These are phyloP conservation scores for Cephus cinctus DNA, from an alignment of 1,140 invertebrate genomes.

Conservation along the genomic window DNA sequence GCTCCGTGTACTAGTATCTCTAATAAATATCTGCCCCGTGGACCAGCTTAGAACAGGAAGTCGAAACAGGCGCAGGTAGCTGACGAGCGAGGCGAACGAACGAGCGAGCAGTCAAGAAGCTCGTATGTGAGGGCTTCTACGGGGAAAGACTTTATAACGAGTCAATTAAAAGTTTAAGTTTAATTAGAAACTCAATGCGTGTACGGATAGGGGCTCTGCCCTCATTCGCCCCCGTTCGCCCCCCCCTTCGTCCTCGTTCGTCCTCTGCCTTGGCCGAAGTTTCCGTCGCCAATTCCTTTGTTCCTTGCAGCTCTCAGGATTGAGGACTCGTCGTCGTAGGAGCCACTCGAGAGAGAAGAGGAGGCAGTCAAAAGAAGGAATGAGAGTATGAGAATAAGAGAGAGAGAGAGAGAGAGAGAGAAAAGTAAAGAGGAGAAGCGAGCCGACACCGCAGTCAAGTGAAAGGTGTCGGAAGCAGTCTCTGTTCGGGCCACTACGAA, in stretches of 20 bases:
- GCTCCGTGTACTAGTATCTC: too few relatives aligned
- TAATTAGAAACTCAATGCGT: slow-evolving; percentile 50
- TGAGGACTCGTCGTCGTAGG: too few relatives aligned
- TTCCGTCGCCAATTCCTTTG: too few relatives aligned
- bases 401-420: slow-evolving; percentile 4
- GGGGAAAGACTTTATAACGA: slow-evolving; percentile 45
- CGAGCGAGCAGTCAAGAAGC: neutral
- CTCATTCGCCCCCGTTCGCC: too few relatives aligned
- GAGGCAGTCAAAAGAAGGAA: too few relatives aligned
- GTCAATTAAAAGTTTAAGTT: slow-evolving; percentile 58
- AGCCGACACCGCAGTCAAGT: neutral
- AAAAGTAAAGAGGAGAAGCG: slow-evolving; percentile 4
- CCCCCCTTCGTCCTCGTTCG: neutral
- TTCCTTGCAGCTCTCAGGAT: too few relatives aligned
- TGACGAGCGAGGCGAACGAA: neutral
- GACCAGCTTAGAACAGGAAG: too few relatives aligned
- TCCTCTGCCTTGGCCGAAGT: neutral
- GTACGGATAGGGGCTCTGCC: too few relatives aligned
- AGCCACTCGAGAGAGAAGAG: too few relatives aligned
- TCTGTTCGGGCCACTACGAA: neutral
- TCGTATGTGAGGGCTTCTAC: slow-evolving; percentile 7
- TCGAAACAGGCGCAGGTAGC: neutral
- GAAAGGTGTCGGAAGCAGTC: neutral
- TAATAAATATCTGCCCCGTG: too few relatives aligned
- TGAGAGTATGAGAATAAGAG: neutral